Evolutionary conservation across 2,113 vertebrate genomes (phyloP).

Genomic region (Colistium nudipinnis): DNA sequence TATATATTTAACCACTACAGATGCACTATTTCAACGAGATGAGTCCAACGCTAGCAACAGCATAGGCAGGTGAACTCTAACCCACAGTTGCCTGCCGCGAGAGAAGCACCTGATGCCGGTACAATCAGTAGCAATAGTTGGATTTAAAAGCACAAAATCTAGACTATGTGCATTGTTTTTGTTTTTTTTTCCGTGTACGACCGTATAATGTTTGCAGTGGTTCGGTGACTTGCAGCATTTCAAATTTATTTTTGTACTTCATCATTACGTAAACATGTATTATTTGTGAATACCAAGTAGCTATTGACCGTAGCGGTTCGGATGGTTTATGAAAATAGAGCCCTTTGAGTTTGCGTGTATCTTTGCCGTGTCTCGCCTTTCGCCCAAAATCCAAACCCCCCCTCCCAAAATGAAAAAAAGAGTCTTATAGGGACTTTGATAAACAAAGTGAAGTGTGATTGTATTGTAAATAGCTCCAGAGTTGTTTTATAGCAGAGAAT

Average conservation of each 20-base stretch:
- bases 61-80: conserved; percentile 33
- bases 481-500: conserved; percentile 73
- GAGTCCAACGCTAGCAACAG: conserved; percentile 41
- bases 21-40: conserved; percentile 62
- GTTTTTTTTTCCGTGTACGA: conserved; percentile 59
- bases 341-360: conserved; percentile 44
- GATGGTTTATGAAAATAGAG: conserved; percentile 47
- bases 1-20: conserved; percentile 78
- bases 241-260: conserved; percentile 82
- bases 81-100: conserved; percentile 34
- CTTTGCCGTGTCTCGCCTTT: conserved; percentile 35
- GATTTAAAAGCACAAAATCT: conserved; percentile 76
- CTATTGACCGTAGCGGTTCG: conserved; percentile 52
- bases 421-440: conserved; percentile 9
- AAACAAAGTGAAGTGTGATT: conserved; percentile 58
- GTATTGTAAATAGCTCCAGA: conserved; percentile 80
- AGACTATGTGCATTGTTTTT: conserved; percentile 62
- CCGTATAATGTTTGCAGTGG: conserved; percentile 61
- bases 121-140: conserved; percentile 70
- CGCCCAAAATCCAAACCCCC: conserved; percentile 7
- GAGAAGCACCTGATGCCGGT: conserved; percentile 73
- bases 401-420: conserved; percentile 9
- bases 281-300: conserved; percentile 75
- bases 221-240: conserved; percentile 62
- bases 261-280: conserved; percentile 73